Evolutionary conservation across 2,888 invertebrate species (phyloP).

Genomic region (Allophyes oxyacanthae): DNA sequence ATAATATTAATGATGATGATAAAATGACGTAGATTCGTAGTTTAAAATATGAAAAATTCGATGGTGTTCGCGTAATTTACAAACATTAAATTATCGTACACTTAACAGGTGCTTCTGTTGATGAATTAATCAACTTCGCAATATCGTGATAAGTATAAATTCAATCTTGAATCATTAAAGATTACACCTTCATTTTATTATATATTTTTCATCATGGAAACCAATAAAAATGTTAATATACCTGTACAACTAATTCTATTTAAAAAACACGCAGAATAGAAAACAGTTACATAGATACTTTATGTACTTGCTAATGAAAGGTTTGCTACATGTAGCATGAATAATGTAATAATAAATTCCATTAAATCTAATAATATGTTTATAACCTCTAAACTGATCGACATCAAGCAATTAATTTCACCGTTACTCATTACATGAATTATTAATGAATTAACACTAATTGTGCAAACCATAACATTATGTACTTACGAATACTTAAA

Average conservation of each 20-base stretch:
- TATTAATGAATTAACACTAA: constrained; percentile 44
- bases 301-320: too few species aligned
- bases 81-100: constrained; percentile 27
- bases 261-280: too few species aligned
- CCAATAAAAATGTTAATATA: too few species aligned
- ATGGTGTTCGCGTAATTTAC: constrained; percentile 18
- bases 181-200: neutral
- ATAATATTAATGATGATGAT: too few species aligned
- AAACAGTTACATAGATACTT: too few species aligned
- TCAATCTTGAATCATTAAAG: constrained; percentile 10
- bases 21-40: too few species aligned
- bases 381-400: constrained; percentile 35
- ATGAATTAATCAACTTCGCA: constrained; percentile 7
- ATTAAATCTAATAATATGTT: constrained; percentile 32
- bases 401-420: constrained; percentile 37
- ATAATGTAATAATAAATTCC: constrained; percentile 22
- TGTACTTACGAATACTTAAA: constrained; percentile 21
- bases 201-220: too few species aligned
- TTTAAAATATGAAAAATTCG: constrained; percentile 9
- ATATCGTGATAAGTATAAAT: constrained; percentile 16
- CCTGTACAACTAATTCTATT: too few species aligned
- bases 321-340: constrained; percentile 1
- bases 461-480: constrained; percentile 13
- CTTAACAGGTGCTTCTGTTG: constrained; percentile 37
- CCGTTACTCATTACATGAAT: constrained; percentile 47